Conservation (phyloP, 37 sponge, comb jelly and placozoan species). For the Spongilla lacustris region DNA sequence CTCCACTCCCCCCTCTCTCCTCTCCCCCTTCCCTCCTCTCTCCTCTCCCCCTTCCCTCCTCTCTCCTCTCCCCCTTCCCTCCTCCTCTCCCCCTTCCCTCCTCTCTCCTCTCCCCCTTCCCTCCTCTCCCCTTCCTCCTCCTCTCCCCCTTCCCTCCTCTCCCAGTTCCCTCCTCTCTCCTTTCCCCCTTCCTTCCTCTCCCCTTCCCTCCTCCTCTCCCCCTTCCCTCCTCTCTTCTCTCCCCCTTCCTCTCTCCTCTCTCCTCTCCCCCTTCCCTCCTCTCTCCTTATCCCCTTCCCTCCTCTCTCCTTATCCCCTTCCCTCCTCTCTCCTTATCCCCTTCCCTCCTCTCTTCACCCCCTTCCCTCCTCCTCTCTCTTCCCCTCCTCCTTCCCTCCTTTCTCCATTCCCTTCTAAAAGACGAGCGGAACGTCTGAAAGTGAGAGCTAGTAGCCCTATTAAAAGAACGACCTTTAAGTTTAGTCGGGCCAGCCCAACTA, state of each 20-base stretch:
- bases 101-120: background rate
- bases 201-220: background rate
- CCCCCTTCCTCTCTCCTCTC: background rate
- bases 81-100: background rate
- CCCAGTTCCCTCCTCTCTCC: background rate
- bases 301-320: background rate
- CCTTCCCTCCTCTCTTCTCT: background rate
- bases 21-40: background rate
- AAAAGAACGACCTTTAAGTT: no score
- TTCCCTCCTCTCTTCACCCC: background rate
- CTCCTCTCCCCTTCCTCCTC: constrained; percentile 19
- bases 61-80: constrained; percentile 14
- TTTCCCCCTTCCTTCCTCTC: background rate
- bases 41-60: background rate
- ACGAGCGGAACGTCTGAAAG: no score
- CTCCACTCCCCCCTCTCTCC: constrained; percentile 11
- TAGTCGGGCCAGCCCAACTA: no score
- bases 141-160: constrained; percentile 4
- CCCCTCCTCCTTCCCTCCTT: background rate
- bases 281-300: background rate
- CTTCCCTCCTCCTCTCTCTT: background rate
- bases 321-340: background rate
- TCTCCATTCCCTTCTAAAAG: no score
- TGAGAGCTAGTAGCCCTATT: no score
- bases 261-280: background rate